Evolutionary conservation across 2,113 vertebrate species (phyloP), one percentile per base, ranked within the genome.

Genomic region (Clarias batrachus): DNA sequence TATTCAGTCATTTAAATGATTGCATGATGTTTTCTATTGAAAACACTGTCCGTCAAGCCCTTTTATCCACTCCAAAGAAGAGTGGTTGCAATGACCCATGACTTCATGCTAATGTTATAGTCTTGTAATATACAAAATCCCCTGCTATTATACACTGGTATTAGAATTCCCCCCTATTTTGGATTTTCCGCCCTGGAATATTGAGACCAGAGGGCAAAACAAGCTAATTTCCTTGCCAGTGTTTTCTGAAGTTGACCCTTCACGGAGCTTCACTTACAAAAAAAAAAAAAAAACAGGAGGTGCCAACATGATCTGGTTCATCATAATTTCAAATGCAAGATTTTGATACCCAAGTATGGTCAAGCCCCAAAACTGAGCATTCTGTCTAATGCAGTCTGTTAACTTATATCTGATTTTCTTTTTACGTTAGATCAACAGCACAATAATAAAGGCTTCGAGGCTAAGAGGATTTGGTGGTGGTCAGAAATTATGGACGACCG

Each of bases 401-500:
- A 79, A 1, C 21, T 77, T 1, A 56, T 77, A n/a, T 33, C 76
- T 57, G n/a, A 83, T 30, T 71, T 11, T 59, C 30, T 13, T 57
- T 16, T 73, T n/a, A 52, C 56, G 71, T 48, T 86, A 37, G n/a
- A 57, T 52, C 23, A 62, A 70, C 68, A 81, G 70, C 52, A 56
- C 52, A 27, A 27, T 57, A 57, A 78, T 79, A 59, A 79, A 59
- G 54, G n/a, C 16, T 33, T 19, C 27, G 66, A 33, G 30, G 30
- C 71, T 70, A 54, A 74, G 21, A 57, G 37, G 33, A 21, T 54
- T 80, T 52, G 68, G 60, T 85, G 73, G 19, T 52, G 70, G 57
- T 85, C 83, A 83, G 57, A 65, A 81, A 71, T 37, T 57, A 48
- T 79, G 52, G 9, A 87, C 68, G 56, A 82, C 54, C 25, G 80